A percentile compares a stretch with the other conserved stretches of the same genome.
phyloP scores from a whole-genome alignment of 2,797 vertebrate species.

The Aselliscus stoliczkanus region DNA sequence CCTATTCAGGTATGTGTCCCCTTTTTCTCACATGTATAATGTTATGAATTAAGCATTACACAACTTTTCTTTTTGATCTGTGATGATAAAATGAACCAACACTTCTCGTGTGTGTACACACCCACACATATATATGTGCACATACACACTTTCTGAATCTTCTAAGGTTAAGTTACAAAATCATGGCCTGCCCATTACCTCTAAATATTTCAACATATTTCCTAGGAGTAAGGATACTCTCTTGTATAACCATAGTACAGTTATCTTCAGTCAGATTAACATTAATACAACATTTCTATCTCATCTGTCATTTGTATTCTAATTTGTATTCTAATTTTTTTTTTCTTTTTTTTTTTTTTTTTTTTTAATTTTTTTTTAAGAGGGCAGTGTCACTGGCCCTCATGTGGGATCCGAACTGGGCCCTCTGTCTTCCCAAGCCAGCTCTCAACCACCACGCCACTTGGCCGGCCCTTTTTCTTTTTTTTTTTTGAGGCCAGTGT shows the following conservation, averaged over 20 bases:
- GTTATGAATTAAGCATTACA: neutral
- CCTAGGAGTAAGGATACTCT: neutral
- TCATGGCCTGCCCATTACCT: neutral
- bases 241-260: neutral
- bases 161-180: conserved; percentile 16
- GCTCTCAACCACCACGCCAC: no score
- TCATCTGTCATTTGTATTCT: neutral
- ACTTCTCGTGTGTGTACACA: neutral
- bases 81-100: neutral
- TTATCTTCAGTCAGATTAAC: neutral
- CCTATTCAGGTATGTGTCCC: conserved; percentile 93
- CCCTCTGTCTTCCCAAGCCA: no score
- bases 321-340: no score
- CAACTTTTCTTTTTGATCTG: neutral
- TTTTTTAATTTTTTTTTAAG: no score
- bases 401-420: no score
- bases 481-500: no score
- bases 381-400: no score
- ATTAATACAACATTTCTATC: neutral
- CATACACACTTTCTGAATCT: neutral
- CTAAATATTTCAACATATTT: neutral
- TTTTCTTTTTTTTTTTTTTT: no score
- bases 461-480: no score
- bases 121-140: no score
- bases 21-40: neutral